Percentiles rank a stretch among this genome's conserved stretches.
Evolutionary conservation across 2,888 invertebrate genomes (phyloP).

Genomic region (Conops quadrifasciatus): DNA sequence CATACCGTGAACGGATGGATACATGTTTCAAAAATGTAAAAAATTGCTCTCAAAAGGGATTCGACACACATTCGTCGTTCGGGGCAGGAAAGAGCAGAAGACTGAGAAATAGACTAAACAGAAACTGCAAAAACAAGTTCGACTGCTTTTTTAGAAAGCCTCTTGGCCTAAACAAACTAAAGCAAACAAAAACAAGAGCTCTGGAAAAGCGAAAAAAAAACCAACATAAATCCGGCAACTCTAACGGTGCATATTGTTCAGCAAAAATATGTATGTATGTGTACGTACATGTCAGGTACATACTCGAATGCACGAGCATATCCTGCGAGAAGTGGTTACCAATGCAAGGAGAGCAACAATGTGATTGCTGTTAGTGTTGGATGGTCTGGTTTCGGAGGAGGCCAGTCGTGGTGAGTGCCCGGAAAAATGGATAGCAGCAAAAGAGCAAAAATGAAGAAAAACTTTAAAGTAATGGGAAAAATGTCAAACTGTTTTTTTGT

Average conservation of each 20-base stretch:
- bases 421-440: background rate
- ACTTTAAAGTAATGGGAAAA: background rate
- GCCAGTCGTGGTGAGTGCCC: background rate
- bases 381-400: background rate
- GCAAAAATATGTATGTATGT: no score
- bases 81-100: background rate
- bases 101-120: background rate
- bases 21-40: background rate
- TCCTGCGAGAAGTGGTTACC: background rate
- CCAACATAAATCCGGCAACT: constrained; percentile 18
- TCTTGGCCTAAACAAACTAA: background rate
- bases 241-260: background rate
- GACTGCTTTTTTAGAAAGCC: background rate
- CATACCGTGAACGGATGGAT: background rate
- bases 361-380: background rate
- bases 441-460: background rate
- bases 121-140: background rate
- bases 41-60: background rate
- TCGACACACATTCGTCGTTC: no score
- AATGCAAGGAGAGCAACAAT: background rate
- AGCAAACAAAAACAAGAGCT: background rate
- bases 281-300: background rate
- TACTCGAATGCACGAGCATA: background rate
- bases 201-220: background rate
- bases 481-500: background rate